Percentiles rank a stretch among this genome's conserved stretches.
phyloP scores from a whole-genome alignment of 2,113 vertebrate genomes.

The Castor canadensis region DNA sequence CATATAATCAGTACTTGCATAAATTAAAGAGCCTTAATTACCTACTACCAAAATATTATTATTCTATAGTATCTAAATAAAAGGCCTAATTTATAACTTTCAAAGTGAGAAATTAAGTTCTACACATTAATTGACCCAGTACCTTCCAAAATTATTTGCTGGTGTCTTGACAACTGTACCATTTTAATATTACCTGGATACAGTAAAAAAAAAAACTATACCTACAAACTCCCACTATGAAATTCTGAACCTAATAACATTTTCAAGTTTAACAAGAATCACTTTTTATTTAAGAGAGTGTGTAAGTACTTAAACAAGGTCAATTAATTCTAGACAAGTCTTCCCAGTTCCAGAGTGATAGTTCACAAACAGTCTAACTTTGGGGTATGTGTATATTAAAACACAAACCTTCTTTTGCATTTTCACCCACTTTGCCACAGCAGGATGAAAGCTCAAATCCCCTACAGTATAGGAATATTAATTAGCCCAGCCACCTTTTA shows the following conservation, averaged over 20 bases:
- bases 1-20: neutral
- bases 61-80: conserved; percentile 15
- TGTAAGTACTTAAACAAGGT: conserved; percentile 31
- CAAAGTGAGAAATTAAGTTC: conserved; percentile 46
- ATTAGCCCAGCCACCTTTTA: neutral
- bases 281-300: neutral
- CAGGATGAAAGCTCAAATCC: neutral
- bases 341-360: neutral
- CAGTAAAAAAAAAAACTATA: conserved; percentile 3
- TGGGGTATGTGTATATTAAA: neutral
- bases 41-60: conserved; percentile 20
- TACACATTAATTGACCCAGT: neutral
- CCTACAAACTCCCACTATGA: neutral
- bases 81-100: conserved; percentile 14
- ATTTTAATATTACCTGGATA: neutral
- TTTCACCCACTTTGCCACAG: neutral
- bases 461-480: neutral
- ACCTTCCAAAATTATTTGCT: conserved; percentile 10
- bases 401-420: conserved; percentile 2
- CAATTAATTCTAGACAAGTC: neutral
- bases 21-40: conserved; percentile 17
- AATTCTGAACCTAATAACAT: conserved; percentile 33
- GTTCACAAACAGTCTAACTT: neutral
- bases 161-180: neutral
- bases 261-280: neutral